A percentile compares a stretch with the other conserved stretches of the same genome.
Evolutionary conservation across 1,140 invertebrate species (phyloP).

Genomic region (Medauroidea extradentata): DNA sequence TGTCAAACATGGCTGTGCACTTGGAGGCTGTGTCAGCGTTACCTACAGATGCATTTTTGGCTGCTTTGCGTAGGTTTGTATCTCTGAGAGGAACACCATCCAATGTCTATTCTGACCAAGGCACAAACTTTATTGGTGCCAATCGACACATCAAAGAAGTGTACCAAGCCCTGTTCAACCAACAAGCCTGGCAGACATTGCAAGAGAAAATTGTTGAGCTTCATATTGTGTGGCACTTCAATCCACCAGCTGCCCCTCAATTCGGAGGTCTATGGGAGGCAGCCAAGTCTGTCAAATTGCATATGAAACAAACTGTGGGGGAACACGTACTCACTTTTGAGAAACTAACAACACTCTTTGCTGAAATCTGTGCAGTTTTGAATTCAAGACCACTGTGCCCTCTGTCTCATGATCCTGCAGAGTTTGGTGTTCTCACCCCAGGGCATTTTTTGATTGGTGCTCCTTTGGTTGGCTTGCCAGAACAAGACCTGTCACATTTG

Average conservation of each 20-base stretch:
- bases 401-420: slow-evolving; percentile 27
- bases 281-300: slow-evolving; percentile 24
- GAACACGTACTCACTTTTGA: slow-evolving; percentile 24
- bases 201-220: background rate
- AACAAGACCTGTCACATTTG: slow-evolving; percentile 16
- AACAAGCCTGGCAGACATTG: background rate
- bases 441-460: slow-evolving; percentile 31
- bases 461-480: slow-evolving; percentile 13
- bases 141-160: background rate
- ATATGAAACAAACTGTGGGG: slow-evolving; percentile 13
- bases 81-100: slow-evolving; percentile 16
- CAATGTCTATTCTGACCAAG: slow-evolving; percentile 33
- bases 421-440: slow-evolving; percentile 27
- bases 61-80: slow-evolving; percentile 22
- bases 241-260: slow-evolving; percentile 36
- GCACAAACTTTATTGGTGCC: slow-evolving; percentile 36
- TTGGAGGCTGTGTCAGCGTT: slow-evolving; percentile 28
- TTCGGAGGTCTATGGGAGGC: slow-evolving; percentile 41
- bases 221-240: slow-evolving; percentile 42
- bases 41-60: slow-evolving; percentile 22
- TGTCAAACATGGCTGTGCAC: slow-evolving; percentile 30
- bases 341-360: too few species aligned
- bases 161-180: background rate
- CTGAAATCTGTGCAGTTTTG: slow-evolving; percentile 31
- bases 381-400: slow-evolving; percentile 30